Percentiles rank a stretch among this genome's conserved stretches.
Evolutionary conservation across 2,797 vertebrate genomes (phyloP).

Genomic region (Loriculus beryllinus): DNA sequence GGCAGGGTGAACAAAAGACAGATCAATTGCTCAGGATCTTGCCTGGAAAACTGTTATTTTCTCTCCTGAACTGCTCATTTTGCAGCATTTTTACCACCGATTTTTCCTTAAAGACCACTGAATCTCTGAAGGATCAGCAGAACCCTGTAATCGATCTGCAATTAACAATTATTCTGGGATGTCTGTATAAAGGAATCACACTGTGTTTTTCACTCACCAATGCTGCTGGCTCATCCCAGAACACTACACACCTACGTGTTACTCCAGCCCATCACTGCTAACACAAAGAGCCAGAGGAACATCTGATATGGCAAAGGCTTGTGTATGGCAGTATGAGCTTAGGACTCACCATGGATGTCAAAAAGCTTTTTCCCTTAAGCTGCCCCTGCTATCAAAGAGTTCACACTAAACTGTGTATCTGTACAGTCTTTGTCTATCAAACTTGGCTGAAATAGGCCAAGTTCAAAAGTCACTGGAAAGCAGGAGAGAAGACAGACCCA

Average conservation of each 20-base stretch:
- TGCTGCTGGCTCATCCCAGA: rapidly evolving
- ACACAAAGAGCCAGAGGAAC: not conserved
- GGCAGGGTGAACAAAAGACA: not conserved
- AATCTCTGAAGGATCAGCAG: not conserved
- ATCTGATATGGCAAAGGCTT: rapidly evolving
- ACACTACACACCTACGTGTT: not conserved
- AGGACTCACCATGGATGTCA: rapidly evolving
- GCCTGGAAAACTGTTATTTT: not conserved
- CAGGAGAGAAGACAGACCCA: not conserved
- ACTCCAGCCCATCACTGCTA: not conserved
- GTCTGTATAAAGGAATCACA: not conserved
- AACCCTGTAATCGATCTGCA: not conserved
- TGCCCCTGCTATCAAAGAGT: not conserved
- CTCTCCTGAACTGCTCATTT: not conserved
- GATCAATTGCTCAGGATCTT: not conserved
- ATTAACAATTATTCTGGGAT: not conserved
- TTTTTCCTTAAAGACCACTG: not conserved
- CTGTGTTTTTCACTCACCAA: not conserved
- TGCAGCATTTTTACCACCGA: not conserved
- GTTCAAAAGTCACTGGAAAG: not conserved
- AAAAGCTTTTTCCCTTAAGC: not conserved
- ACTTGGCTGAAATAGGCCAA: not conserved
- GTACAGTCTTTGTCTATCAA: not conserved
- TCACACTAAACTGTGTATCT: not conserved
- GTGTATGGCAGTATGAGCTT: rapidly evolving